These are phyloP conservation scores for Zoanthus solanderi DNA, from an alignment of 92 coral and sea anemone genomes.

Conservation along the genomic window DNA sequence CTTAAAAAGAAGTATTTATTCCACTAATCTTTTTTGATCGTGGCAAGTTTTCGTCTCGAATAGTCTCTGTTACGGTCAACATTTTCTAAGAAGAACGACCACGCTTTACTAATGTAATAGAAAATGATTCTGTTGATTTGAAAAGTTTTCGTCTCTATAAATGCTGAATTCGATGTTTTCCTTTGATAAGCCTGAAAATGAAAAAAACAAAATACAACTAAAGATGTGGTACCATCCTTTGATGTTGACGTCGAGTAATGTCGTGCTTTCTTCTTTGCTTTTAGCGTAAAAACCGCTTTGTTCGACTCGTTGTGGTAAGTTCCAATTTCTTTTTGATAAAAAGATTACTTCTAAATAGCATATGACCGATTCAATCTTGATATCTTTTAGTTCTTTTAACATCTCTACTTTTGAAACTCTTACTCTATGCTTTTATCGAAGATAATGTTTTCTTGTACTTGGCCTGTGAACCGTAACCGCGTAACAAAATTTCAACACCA, in stretches of 20 bases:
- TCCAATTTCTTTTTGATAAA: neutral
- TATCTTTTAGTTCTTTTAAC: neutral
- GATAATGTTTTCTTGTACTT: neutral
- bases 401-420: neutral
- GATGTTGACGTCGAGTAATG: neutral
- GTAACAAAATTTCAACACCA: neutral
- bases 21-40: neutral
- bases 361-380: neutral
- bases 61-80: neutral
- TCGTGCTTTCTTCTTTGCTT: neutral
- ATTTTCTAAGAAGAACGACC: neutral
- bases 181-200: neutral
- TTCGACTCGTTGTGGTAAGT: neutral
- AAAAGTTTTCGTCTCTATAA: neutral
- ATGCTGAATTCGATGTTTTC: neutral
- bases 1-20: conserved; percentile 4
- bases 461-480: neutral
- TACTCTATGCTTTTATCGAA: neutral
- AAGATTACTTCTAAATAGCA: neutral
- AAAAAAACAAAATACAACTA: neutral
- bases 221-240: neutral
- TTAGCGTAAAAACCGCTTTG: neutral
- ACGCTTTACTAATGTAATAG: neutral
- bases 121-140: neutral
- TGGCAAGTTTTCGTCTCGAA: neutral